Percentiles rank a stretch among this genome's conserved stretches.
Evolutionary conservation across 2,888 invertebrate species (phyloP).

Genomic region (Drosophila paracracens): DNA sequence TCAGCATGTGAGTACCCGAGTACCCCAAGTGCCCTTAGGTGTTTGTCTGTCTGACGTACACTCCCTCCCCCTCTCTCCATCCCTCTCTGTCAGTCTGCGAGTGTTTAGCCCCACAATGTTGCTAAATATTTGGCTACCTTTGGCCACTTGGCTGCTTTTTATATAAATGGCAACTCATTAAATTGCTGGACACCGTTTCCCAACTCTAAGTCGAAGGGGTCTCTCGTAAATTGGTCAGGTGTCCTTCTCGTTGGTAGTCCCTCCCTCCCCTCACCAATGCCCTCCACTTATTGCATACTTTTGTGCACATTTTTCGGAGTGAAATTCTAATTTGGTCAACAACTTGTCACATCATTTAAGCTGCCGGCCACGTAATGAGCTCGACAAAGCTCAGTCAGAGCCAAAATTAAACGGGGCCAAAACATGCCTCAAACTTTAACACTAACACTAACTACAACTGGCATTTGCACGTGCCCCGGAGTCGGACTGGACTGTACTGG

Average conservation of each 20-base stretch:
- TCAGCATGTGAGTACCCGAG: conserved; percentile 48
- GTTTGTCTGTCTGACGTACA: conserved; percentile 21
- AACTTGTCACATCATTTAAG: conserved; percentile 72
- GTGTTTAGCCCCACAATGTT: conserved; percentile 47
- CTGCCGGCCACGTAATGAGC: conserved; percentile 78
- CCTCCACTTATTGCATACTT: conserved; percentile 34
- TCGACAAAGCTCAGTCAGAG: conserved; percentile 56
- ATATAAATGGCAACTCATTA: conserved; percentile 81
- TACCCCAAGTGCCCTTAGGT: conserved; percentile 45
- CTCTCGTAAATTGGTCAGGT: conserved; percentile 70
- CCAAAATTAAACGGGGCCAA: conserved; percentile 40
- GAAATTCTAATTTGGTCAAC: conserved; percentile 72
- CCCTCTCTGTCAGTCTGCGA: conserved; percentile 11
- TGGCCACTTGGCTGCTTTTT: conserved; percentile 71
- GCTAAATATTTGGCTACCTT: conserved; percentile 79
- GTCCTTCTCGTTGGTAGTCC: conserved; percentile 12
- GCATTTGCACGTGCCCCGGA: conserved; percentile 65
- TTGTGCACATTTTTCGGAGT: conserved; percentile 29
- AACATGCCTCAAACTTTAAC: conserved; percentile 27
- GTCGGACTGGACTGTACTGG: conserved; percentile 7
- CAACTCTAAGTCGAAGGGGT: conserved; percentile 29
- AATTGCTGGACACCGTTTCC: conserved; percentile 69
- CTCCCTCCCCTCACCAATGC: not conserved
- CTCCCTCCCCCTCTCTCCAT: not conserved
- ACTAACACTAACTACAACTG: conserved; percentile 32